Evolutionary conservation across 2,113 vertebrate species (phyloP).

Genomic region (Sphaerodactylus townsendi): DNA sequence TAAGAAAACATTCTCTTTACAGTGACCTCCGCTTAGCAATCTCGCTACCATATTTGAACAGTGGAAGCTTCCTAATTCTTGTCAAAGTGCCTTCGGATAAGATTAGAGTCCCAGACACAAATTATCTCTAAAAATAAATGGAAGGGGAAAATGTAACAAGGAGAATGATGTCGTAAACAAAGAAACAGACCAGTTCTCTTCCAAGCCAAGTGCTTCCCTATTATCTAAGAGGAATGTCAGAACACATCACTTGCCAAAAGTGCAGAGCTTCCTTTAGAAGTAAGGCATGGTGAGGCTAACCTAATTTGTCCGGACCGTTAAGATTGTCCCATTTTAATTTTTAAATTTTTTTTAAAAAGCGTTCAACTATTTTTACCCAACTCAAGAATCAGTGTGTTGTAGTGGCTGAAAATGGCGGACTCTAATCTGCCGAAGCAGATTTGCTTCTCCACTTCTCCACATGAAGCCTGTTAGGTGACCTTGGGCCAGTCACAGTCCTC

Average conservation of each 20-base stretch:
- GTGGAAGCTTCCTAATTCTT: no score
- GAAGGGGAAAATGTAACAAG: fast-evolving
- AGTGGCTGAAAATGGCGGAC: no score
- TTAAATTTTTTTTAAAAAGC: fast-evolving
- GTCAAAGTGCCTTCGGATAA: not conserved
- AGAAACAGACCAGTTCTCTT: not conserved
- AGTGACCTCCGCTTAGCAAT: no score
- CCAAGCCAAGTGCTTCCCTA: constrained; percentile 39
- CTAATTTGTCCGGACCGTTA: constrained; percentile 41
- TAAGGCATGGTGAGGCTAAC: constrained; percentile 4
- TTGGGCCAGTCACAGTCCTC: no score
- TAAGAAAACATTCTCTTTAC: no score
- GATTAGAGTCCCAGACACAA: not conserved
- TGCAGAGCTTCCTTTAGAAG: constrained; percentile 56
- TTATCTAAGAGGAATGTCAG: constrained; percentile 54
- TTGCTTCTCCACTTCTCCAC: no score
- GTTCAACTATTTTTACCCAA: fast-evolving
- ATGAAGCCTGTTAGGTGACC: no score
- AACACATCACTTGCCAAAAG: constrained; percentile 37
- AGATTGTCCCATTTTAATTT: not conserved
- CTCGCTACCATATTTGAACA: no score
- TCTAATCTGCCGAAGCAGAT: no score
- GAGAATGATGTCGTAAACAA: not conserved
- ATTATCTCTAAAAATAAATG: not conserved
- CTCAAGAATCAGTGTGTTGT: not conserved